A percentile compares a stretch with the other conserved stretches of the same genome.
phyloP scores from a whole-genome alignment of 2,888 invertebrate genomes.

The Leptogaster cylindrica region DNA sequence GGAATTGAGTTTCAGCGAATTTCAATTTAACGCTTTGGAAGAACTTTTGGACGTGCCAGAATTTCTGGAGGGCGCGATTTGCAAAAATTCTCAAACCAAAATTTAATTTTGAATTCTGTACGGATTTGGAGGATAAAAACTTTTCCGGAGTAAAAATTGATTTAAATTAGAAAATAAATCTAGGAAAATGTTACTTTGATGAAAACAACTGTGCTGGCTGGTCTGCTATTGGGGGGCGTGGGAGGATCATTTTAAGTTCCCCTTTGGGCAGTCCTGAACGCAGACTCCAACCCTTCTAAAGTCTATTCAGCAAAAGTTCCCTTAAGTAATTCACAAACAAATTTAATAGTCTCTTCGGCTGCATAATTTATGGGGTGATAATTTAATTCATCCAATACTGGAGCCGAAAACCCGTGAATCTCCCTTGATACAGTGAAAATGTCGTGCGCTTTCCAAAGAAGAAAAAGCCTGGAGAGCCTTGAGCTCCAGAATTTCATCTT shows the following conservation, averaged over 20 bases:
- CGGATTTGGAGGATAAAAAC: slow-evolving; percentile 36
- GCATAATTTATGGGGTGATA: slow-evolving; percentile 41
- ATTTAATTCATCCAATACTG: slow-evolving; percentile 38
- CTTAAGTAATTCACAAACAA: slow-evolving; percentile 40
- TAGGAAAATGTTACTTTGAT: neutral
- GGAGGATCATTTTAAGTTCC: too few relatives aligned
- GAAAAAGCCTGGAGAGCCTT: slow-evolving; percentile 27
- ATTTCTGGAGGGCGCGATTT: slow-evolving; percentile 21
- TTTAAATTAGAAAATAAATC: slow-evolving; percentile 41
- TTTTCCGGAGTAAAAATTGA: slow-evolving; percentile 25
- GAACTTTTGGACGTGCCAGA: slow-evolving; percentile 30
- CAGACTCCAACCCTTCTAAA: neutral
- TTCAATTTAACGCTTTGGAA: slow-evolving; percentile 29
- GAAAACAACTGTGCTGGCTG: neutral
- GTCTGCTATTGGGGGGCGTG: neutral
- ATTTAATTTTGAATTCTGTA: slow-evolving; percentile 40
- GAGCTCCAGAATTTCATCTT: slow-evolving; percentile 36
- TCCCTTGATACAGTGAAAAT: slow-evolving; percentile 38
- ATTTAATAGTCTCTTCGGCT: slow-evolving; percentile 38
- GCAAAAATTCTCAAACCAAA: slow-evolving; percentile 14
- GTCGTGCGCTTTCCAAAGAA: slow-evolving; percentile 35
- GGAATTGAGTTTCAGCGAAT: slow-evolving; percentile 27
- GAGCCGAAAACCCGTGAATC: slow-evolving; percentile 34
- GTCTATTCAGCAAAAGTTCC: slow-evolving; percentile 14
- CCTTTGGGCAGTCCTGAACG: neutral